Evolutionary conservation across 2,888 invertebrate species (phyloP).

Genomic region (Melikaiella ostensackeni): DNA sequence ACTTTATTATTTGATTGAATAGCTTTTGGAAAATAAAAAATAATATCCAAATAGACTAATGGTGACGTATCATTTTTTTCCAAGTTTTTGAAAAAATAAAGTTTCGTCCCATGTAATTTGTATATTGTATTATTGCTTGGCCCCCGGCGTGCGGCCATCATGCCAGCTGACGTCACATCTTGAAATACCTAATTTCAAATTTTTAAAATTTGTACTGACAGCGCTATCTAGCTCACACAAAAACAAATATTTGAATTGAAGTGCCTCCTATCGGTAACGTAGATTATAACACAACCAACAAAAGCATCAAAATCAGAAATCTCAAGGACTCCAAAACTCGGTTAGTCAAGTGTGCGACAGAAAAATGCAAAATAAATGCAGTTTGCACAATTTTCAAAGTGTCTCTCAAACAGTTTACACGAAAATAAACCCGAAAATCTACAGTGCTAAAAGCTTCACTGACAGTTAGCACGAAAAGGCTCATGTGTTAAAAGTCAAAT

Average conservation of each 20-base stretch:
- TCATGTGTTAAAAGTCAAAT: conserved; percentile 46
- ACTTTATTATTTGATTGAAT: too few relatives aligned
- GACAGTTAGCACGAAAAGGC: conserved; percentile 8
- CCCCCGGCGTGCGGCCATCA: too few relatives aligned
- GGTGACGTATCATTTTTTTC: too few relatives aligned
- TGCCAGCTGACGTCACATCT: too few relatives aligned
- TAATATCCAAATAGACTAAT: too few relatives aligned
- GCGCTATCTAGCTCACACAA: neutral
- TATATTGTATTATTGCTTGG: too few relatives aligned
- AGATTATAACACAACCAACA: neutral
- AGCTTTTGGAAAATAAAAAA: too few relatives aligned
- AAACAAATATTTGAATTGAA: neutral
- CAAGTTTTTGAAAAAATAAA: too few relatives aligned
- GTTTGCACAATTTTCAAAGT: neutral
- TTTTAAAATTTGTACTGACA: neutral
- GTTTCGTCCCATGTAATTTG: too few relatives aligned
- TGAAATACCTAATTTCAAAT: neutral
- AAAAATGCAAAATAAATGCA: conserved; percentile 16
- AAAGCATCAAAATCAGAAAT: neutral
- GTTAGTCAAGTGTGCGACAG: conserved; percentile 55
- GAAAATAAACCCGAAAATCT: conserved; percentile 36
- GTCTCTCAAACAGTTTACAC: neutral
- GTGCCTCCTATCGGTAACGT: neutral
- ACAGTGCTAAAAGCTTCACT: conserved; percentile 19
- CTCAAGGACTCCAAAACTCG: conserved; percentile 42